Base-by-base conservation (phyloP, 2,888 invertebrate genomes). In the Drosophila barbarae region DNA sequence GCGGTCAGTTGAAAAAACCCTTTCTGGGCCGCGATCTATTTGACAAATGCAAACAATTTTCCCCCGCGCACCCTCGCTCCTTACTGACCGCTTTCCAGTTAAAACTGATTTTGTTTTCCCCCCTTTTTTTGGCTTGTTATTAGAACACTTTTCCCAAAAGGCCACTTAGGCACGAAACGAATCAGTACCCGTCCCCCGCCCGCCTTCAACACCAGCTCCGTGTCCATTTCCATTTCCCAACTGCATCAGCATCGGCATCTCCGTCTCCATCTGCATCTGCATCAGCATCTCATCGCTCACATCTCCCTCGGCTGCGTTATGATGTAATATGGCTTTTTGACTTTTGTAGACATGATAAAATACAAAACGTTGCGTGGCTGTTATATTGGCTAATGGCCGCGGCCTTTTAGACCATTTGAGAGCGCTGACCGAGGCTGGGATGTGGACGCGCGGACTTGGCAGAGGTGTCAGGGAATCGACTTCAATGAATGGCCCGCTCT, bases 331-430 rank as follows among this genome's bases (percentile, higher is more conserved):
- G 76, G 81, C 85, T 80, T 81, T 81, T 77, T 83, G 81, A 81
- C 81, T 81, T 81, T 81, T 81, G 81, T 81, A 85, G 81, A 80
- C 81, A 81, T 85, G 85, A 85, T 81, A 85, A 81, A 81, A 81
- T 81, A 85, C 83, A 85, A 80, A 83, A 82, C 84, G 82, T 76
- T 77, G 79, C 79, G 79, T 84, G 79, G 83, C 80, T 74, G 80
- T 79, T 85, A 80, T 85, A 81, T 82, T 82, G 85, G 82, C 85
- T 82, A 82, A 85, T 85, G 85, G 82, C 82, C 65, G 79, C 79
- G 82, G 84, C 82, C 81, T 82, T 60, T 56, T 56, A 56, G 55
- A 53, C 55, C 53, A 21, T 56, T 56, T 76, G 77, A 77, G 75
- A 67, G 74, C 69, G 23, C 10, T 23, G 69, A 58, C 69, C 39